Conservation (phyloP, 2,113 vertebrate genomes). For the Calypte anna region DNA sequence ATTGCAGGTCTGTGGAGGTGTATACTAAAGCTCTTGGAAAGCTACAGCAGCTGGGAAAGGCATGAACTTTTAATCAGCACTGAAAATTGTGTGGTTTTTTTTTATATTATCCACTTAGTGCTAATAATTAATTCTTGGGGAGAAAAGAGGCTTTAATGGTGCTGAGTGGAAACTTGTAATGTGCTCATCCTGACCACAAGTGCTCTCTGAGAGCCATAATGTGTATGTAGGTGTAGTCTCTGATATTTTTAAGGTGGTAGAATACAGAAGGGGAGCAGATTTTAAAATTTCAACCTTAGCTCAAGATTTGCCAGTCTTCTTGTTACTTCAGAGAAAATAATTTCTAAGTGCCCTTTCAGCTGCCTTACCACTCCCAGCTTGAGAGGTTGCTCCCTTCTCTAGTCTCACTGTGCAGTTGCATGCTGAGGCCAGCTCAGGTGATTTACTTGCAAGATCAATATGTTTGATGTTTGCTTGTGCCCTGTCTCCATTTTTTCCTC, state of each 20-base stretch:
- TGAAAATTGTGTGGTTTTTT: constrained; percentile 2
- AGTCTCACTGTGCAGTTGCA: neutral
- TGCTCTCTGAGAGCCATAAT: neutral
- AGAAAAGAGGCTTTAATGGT: constrained; percentile 27
- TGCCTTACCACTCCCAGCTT: constrained; percentile 8
- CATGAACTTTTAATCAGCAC: constrained; percentile 13
- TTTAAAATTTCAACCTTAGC: neutral
- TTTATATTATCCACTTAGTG: neutral
- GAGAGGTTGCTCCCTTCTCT: constrained; percentile 30
- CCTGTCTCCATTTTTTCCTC: constrained; percentile 39
- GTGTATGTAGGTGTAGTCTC: neutral
- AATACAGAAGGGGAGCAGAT: neutral
- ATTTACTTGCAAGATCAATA: constrained; percentile 62
- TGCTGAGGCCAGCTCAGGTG: constrained; percentile 27
- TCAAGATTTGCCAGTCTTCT: neutral
- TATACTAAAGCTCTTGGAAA: neutral
- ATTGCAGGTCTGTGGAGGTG: neutral
- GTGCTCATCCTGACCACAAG: neutral
- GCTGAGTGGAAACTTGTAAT: neutral
- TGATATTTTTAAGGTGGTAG: constrained; percentile 27
- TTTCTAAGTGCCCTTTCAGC: constrained; percentile 45
- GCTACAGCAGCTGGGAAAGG: neutral
- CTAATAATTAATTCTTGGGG: constrained; percentile 48
- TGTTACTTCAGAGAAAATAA: neutral
- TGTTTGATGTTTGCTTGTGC: constrained; percentile 68